Evolutionary conservation across 2,113 vertebrate genomes (phyloP).

Genomic region (Pygoscelis adeliae): DNA sequence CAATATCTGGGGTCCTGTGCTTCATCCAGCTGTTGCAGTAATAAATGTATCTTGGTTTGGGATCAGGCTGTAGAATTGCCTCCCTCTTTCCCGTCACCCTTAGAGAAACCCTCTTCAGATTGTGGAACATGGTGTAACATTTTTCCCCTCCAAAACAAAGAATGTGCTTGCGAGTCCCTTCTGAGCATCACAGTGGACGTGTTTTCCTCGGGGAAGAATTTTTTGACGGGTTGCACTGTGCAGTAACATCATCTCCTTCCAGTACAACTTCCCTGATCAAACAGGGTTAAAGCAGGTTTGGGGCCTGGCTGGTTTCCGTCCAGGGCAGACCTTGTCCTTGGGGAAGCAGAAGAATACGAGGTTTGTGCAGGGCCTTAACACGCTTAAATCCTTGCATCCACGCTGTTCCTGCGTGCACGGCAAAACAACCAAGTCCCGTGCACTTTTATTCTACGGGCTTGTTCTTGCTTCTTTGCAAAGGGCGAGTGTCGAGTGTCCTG

Average conservation of each 20-base stretch:
- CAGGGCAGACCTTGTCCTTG: not conserved
- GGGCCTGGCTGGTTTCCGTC: not conserved
- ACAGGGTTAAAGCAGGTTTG: not conserved
- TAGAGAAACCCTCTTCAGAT: not conserved
- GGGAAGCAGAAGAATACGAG: not conserved
- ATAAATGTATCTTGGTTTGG: not conserved
- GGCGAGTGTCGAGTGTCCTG: not conserved
- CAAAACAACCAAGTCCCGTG: fast-evolving
- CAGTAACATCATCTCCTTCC: not conserved
- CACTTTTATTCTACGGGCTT: not conserved
- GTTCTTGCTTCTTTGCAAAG: not conserved
- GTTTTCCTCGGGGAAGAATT: not conserved
- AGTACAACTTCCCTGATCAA: not conserved
- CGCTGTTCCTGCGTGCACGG: not conserved
- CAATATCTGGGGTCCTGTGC: not conserved
- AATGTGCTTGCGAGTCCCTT: not conserved
- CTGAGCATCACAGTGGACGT: not conserved
- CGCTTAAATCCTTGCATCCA: not conserved
- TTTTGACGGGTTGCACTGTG: not conserved
- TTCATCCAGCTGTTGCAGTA: not conserved
- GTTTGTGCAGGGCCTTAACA: not conserved
- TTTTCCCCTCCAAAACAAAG: not conserved
- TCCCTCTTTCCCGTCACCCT: not conserved
- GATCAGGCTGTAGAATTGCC: not conserved
- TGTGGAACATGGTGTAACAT: not conserved